A percentile compares a stretch with the other conserved stretches of the same genome.
These are phyloP conservation scores for Stegodyphus dumicola DNA, from an alignment of 1,140 invertebrate genomes.

Conservation along the genomic window DNA sequence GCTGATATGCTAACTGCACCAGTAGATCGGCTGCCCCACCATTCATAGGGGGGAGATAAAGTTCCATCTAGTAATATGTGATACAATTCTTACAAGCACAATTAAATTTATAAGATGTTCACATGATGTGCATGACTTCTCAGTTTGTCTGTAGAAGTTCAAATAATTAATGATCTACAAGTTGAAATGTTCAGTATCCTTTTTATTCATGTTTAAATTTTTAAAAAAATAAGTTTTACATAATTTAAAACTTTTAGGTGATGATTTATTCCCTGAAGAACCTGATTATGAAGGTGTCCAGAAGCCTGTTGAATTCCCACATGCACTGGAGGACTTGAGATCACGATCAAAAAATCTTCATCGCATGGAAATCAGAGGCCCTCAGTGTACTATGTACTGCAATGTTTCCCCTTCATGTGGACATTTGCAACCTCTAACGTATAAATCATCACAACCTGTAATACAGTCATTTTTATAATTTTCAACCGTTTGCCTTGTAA, in stretches of 20 bases:
- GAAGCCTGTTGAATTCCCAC: conserved; percentile 61
- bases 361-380: conserved; percentile 64
- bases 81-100: no score
- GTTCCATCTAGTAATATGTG: no score
- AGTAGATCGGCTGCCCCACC: no score
- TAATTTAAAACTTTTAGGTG: conserved; percentile 53
- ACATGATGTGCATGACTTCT: no score
- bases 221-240: neutral
- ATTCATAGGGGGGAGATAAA: no score
- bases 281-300: conserved; percentile 63
- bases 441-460: conserved; percentile 17
- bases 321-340: conserved; percentile 62
- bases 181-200: no score
- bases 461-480: conserved; percentile 60
- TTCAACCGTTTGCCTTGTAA: neutral
- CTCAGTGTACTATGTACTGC: conserved; percentile 60
- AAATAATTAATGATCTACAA: no score
- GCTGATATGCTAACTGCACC: no score
- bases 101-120: no score
- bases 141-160: no score
- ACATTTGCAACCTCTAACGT: conserved; percentile 62
- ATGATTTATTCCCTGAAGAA: conserved; percentile 64
- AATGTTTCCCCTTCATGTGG: conserved; percentile 63
- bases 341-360: conserved; percentile 60
- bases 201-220: no score